Percentiles rank a stretch among this genome's conserved stretches.
These are phyloP conservation scores for Tyrophagus putrescentiae DNA, from an alignment of 1,140 invertebrate species.

Conservation along the genomic window DNA sequence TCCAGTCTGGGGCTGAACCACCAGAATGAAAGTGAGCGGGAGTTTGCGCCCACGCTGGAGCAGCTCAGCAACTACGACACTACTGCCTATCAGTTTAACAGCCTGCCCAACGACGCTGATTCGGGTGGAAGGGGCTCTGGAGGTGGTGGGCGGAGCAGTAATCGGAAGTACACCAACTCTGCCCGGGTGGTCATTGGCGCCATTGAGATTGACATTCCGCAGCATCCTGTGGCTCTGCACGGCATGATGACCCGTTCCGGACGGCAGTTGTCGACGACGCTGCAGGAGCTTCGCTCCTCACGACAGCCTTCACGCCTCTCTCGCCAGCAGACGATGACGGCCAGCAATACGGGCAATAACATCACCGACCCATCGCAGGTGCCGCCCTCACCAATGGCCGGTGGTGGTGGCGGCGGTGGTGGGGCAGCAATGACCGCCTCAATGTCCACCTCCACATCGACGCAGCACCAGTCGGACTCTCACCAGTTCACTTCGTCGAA, in stretches of 20 bases:
- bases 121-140: no score
- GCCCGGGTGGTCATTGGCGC: slow-evolving; percentile 70
- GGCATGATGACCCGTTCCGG: slow-evolving; percentile 91
- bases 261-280: slow-evolving; percentile 74
- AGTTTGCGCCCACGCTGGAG: neutral
- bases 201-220: slow-evolving; percentile 82
- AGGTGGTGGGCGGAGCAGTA: slow-evolving; percentile 48
- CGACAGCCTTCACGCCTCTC: slow-evolving; percentile 25
- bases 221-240: slow-evolving; percentile 87
- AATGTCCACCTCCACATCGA: no score
- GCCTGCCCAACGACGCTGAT: no score
- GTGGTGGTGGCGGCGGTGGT: no score
- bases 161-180: slow-evolving; percentile 48
- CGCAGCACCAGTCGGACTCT: no score
- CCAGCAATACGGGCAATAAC: neutral
- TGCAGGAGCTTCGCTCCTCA: slow-evolving; percentile 43
- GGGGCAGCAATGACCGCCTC: no score
- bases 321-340: slow-evolving; percentile 8
- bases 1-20: slow-evolving; percentile 43
- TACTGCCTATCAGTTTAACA: neutral
- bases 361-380: neutral
- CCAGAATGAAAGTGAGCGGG: neutral
- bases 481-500: no score
- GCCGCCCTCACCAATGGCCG: neutral
- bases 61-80: neutral